Evolutionary conservation across 2,888 invertebrate species (phyloP).

Genomic region (Drosophila picticornis): DNA sequence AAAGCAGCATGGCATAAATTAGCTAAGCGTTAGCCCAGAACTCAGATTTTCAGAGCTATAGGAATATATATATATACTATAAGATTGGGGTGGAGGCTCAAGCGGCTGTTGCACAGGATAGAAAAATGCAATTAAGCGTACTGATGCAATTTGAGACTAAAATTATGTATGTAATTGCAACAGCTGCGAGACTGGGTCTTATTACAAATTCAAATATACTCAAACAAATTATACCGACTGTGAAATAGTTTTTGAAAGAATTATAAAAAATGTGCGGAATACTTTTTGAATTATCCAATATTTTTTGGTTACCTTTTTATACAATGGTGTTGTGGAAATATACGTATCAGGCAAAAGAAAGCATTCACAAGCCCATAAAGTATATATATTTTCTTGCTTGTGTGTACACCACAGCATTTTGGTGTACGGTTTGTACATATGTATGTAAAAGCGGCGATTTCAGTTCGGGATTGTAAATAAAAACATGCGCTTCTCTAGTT

Average conservation of each 20-base stretch:
- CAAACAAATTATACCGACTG: background rate
- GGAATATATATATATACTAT: background rate
- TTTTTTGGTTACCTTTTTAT: no score
- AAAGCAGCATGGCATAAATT: conserved; percentile 65
- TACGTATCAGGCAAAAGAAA: no score
- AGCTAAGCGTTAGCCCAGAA: conserved; percentile 32
- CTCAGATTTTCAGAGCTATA: conserved; percentile 44
- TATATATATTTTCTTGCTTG: no score
- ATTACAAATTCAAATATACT: background rate
- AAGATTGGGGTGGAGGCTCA: background rate
- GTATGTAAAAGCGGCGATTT: background rate
- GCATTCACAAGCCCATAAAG: no score
- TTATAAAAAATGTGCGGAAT: no score
- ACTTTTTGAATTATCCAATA: no score
- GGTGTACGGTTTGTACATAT: no score
- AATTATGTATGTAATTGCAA: background rate
- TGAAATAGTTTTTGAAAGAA: no score
- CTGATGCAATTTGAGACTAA: background rate
- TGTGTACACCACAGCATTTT: no score
- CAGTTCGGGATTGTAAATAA: background rate
- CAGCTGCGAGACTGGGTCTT: background rate
- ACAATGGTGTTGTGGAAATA: no score
- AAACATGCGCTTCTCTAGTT: background rate
- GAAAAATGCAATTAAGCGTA: background rate
- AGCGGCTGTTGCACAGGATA: conserved; percentile 3